Evolutionary conservation across 2,888 invertebrate genomes (phyloP).

Genomic region (Slavum lentiscoides): DNA sequence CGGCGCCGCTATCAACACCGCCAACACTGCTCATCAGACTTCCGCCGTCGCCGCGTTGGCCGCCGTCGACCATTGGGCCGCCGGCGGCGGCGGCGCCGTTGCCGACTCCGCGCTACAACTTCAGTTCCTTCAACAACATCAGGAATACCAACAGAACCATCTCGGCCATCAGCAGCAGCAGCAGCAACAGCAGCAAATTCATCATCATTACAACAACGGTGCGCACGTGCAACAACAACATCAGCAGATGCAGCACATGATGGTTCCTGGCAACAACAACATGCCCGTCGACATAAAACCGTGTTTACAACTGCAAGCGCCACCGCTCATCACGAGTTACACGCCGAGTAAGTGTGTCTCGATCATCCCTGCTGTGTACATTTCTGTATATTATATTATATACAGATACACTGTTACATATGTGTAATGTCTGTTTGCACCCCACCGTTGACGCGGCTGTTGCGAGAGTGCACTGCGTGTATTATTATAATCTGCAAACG

Average conservation of each 20-base stretch:
- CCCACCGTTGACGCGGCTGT: too few species aligned
- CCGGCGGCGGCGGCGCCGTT: not conserved
- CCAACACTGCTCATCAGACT: not conserved
- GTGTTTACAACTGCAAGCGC: conserved; percentile 32
- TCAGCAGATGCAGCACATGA: conserved; percentile 26
- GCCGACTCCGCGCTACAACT: conserved; percentile 27
- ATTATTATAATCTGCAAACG: too few species aligned
- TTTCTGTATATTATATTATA: too few species aligned
- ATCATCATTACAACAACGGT: conserved; percentile 28
- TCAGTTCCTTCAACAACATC: conserved; percentile 47
- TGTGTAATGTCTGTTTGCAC: too few species aligned
- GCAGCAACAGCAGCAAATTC: conserved; percentile 32
- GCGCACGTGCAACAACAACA: conserved; percentile 35
- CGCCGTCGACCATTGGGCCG: conserved; percentile 30
- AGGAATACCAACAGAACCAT: conserved; percentile 26
- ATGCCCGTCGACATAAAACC: conserved; percentile 42
- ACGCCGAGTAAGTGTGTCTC: conserved; percentile 36
- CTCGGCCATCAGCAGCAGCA: conserved; percentile 10
- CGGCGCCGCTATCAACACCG: conserved; percentile 43
- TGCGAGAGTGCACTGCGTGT: too few species aligned
- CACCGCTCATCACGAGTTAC: conserved; percentile 30
- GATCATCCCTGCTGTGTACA: too few species aligned
- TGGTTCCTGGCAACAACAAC: conserved; percentile 38
- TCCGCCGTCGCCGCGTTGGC: conserved; percentile 25
- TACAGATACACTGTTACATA: too few species aligned